These are phyloP conservation scores for Cryptotermes secundus DNA, from an alignment of 1,140 invertebrate genomes.

Conservation along the genomic window DNA sequence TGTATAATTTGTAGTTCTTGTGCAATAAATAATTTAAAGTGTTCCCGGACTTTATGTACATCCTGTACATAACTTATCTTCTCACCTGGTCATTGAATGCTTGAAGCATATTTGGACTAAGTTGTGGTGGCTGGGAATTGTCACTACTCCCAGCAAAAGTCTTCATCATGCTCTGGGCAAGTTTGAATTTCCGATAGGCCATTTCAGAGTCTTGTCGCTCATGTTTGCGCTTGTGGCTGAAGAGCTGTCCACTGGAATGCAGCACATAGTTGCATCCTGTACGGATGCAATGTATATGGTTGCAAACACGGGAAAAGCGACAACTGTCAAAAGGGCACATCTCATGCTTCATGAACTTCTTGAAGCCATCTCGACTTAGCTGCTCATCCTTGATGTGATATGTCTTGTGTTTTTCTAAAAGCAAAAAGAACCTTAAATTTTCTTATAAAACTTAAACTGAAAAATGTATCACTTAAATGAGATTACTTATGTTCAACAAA, in stretches of 20 bases:
- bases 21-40: no score
- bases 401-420: conserved; percentile 95
- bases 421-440: conserved; percentile 32
- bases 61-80: conserved; percentile 16
- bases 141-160: conserved; percentile 36
- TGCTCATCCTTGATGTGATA: conserved; percentile 98
- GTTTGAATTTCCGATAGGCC: conserved; percentile 77
- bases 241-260: conserved; percentile 94
- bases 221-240: conserved; percentile 96
- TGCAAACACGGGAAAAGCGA: conserved; percentile 90
- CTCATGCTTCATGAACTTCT: conserved; percentile 98
- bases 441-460: not conserved
- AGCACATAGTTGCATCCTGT: conserved; percentile 93
- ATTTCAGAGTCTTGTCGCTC: conserved; percentile 88
- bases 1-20: no score
- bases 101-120: conserved; percentile 35
- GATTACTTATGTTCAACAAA: no score
- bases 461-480: not conserved
- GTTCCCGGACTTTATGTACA: no score
- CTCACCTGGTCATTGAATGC: conserved; percentile 37
- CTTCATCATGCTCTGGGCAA: conserved; percentile 55
- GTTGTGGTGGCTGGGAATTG: conserved; percentile 28
- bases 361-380: conserved; percentile 92
- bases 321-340: conserved; percentile 88
- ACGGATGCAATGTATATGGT: conserved; percentile 97